Percentiles rank a stretch among this genome's conserved stretches.
Evolutionary conservation across 2,888 invertebrate species (phyloP).

Genomic region (Nebria brevicollis): DNA sequence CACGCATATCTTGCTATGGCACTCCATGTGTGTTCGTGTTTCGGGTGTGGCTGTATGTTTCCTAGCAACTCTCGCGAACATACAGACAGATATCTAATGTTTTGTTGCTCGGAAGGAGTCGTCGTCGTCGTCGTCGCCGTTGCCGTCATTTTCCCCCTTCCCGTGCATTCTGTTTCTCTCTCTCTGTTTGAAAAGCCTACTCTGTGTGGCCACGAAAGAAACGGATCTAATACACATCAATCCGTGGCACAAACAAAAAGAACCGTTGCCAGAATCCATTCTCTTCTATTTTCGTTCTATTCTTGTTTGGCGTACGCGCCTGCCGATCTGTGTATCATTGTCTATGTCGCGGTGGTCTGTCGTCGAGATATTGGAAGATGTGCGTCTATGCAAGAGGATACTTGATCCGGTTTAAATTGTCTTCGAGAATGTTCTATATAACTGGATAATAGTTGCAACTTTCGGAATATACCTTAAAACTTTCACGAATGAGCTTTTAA

Average conservation of each 20-base stretch:
- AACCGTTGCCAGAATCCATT: conserved; percentile 5
- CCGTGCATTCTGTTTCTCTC: not conserved
- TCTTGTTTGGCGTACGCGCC: not conserved
- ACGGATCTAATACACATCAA: conserved; percentile 21
- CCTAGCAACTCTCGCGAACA: not conserved
- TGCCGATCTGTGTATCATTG: not conserved
- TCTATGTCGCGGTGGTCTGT: not conserved
- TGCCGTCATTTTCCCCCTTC: not conserved
- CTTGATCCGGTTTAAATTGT: not conserved
- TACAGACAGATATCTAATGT: not conserved
- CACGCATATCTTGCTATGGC: not conserved
- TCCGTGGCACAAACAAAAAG: conserved; percentile 19
- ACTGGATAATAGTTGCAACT: not conserved
- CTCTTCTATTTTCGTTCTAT: not conserved
- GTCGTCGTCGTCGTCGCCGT: not conserved
- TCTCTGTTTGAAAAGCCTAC: not conserved
- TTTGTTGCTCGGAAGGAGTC: not conserved
- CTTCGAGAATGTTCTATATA: not conserved
- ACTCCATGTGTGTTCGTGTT: not conserved
- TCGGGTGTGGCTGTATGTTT: not conserved
- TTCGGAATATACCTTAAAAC: not conserved
- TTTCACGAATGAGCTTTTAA: not conserved
- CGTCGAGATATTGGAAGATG: not conserved
- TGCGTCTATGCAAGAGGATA: not conserved
- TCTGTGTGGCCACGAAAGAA: conserved; percentile 1